Base-by-base conservation (phyloP, 2,797 vertebrate species). In the Meriones psammophilus region DNA sequence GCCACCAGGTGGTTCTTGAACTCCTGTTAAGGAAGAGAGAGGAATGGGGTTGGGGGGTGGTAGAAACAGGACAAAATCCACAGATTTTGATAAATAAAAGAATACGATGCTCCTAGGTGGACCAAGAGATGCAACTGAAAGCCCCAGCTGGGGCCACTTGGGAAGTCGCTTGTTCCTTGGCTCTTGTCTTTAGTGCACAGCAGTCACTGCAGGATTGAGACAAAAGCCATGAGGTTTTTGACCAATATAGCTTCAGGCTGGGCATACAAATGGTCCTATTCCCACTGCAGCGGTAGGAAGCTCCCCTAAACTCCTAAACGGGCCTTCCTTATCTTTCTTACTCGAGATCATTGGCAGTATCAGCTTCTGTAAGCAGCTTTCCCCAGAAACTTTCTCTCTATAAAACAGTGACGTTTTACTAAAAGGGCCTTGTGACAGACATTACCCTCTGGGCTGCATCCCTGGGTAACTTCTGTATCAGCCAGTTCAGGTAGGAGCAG, bases 1-100 rank as follows among this genome's bases (percentile, higher is more conserved):
- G 64, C 98, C 98, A 97, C 94, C 89, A 98, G 98, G 97, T 97
- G 98, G 98, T 97, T 96, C 96, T 94, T 91, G 86, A 94, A 95
- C 92, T 93, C 92, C 36, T 96, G 0, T 62, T 42, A 56, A 76
- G 68, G 15, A 46, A 50, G 20, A 17, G n/a, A 7, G 3, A 0
- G 28, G 6, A 10, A 26, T 5, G 2, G 10, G 12, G 54, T 6
- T 0, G 4, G 1, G 66, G n/a, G 1, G n/a, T 28, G 24, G 36
- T 24, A 76, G 24, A 30, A 24, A 60, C 36, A 83, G 15, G 5
- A 50, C 15, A 91, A 42, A 94, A 68, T 33, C 30, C 18, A 20
- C 12, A 28, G 18, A 22, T 94, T 76, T 3, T 77, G 18, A 42
- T 26, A 42, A 74, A 26, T 42, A 42, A 46, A 26, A 46, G 42